phyloP scores from a whole-genome alignment of 2,888 invertebrate genomes.

The Nipponacmea schrenckii region DNA sequence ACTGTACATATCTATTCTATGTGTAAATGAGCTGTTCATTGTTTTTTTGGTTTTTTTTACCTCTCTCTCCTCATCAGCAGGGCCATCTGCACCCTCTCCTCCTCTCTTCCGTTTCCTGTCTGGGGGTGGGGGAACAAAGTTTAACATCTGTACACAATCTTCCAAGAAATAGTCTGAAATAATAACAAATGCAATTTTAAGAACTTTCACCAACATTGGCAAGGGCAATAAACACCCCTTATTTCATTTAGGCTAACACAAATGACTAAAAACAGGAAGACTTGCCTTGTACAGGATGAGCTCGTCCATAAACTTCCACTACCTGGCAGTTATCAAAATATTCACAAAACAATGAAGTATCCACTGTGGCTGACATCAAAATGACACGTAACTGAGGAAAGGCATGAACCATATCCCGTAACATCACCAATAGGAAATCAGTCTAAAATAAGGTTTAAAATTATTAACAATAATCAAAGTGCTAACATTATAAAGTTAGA shows the following conservation, averaged over 20 bases:
- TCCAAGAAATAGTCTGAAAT: conserved; percentile 86
- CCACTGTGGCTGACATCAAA: conserved; percentile 98
- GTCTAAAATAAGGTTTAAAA: conserved; percentile 70
- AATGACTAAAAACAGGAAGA: not conserved
- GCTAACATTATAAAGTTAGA: not conserved
- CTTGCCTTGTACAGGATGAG: conserved; percentile 81
- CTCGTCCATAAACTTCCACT: conserved; percentile 88
- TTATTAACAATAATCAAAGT: too few relatives aligned
- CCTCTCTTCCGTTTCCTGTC: conserved; percentile 74
- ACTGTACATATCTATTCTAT: too few relatives aligned
- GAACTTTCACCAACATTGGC: too few relatives aligned
- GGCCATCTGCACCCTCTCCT: conserved; percentile 71
- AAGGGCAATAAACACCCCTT: too few relatives aligned
- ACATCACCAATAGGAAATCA: conserved; percentile 92
- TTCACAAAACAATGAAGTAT: conserved; percentile 88
- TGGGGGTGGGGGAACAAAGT: conserved; percentile 82
- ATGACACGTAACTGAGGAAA: conserved; percentile 92
- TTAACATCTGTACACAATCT: conserved; percentile 88
- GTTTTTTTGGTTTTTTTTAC: conserved; percentile 25
- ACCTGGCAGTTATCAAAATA: conserved; percentile 94
- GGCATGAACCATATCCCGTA: conserved; percentile 92
- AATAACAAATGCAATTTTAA: not conserved
- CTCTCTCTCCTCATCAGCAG: conserved; percentile 65
- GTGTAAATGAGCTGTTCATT: too few relatives aligned
- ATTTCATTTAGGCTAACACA: not conserved